Evolutionary conservation across 2,797 vertebrate species (phyloP), one percentile per base, ranked within the genome.

Genomic region (Craterocephalus amniculus): DNA sequence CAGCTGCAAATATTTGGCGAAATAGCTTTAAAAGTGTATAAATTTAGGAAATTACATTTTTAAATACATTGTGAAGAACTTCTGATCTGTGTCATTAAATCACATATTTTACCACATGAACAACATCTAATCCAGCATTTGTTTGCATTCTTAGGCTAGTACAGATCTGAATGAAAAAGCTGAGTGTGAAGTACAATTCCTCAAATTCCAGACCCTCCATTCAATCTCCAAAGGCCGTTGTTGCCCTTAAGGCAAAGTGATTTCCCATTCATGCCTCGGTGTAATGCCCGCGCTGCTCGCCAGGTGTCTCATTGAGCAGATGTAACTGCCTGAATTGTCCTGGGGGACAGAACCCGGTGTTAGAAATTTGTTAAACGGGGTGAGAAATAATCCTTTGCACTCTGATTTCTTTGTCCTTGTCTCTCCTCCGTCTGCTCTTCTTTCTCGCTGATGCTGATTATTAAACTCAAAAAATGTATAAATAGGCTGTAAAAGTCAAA

Each of bases 251-350:
- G 72, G 76, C 54, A 51, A 40, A 78, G 69, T 65, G 40, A 71
- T 74, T 77, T 70, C 64, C 74, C 83, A 70, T 71, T 84, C 73
- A 82, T 31, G 4, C 54, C 36, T 40, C 2, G n/a, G 59, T 90
- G 87, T 80, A 91, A 74, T 93, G 67, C 83, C 8, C 81, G 22
- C 58, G 63, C 70, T 80, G 84, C 74, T 88, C 93, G 92, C 84
- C 91, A 93, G 93, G 90, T 82, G 93, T 89, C 93, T 88, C 87
- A 76, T 73, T 70, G 88, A 88, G 84, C 4, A 71, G 76, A 61
- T 74, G 69, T 87, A 77, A 84, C 86, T 84, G 80, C 79, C 70
- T 66, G 75, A 84, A 80, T 83, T 78, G 77, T 88, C 88, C 85
- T 73, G 62, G 20, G 83, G 77, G 83, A 87, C 73, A 43, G 68